phyloP scores from a whole-genome alignment of 2,113 vertebrate species.

The Zingel zingel region DNA sequence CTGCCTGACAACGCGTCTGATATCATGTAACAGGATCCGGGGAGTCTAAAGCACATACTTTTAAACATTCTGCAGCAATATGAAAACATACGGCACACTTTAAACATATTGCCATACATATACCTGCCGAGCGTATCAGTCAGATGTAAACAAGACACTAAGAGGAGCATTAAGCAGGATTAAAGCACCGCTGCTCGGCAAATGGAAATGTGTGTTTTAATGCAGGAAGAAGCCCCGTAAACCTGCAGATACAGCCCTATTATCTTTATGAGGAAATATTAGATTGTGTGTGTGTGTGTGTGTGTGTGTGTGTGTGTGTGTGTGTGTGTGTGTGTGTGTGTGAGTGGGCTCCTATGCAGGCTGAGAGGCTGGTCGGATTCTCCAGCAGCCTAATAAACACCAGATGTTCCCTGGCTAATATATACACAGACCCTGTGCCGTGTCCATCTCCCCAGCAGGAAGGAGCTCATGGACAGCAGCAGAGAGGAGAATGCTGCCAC shows the following conservation, averaged over 20 bases:
- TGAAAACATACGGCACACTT: constrained; percentile 56
- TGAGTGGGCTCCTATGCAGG: constrained; percentile 70
- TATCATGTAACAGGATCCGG: constrained; percentile 45
- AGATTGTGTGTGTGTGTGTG: constrained; percentile 57
- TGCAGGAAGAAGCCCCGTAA: constrained; percentile 43
- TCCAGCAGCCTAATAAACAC: constrained; percentile 84
- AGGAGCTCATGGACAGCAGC: constrained; percentile 60
- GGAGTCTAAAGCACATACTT: constrained; percentile 43
- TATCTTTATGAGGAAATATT: constrained; percentile 77
- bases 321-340: constrained; percentile 49
- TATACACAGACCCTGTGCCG: constrained; percentile 81
- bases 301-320: constrained; percentile 49
- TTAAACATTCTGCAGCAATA: constrained; percentile 57
- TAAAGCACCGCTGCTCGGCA: constrained; percentile 49
- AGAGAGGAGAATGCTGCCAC: constrained; percentile 10
- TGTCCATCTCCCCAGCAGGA: constrained; percentile 76
- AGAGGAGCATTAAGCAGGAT: constrained; percentile 59
- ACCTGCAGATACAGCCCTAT: constrained; percentile 52
- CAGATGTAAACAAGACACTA: constrained; percentile 54
- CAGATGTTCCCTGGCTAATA: constrained; percentile 85
- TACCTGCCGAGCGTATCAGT: constrained; percentile 52
- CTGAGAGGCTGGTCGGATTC: constrained; percentile 76
- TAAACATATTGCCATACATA: constrained; percentile 33
- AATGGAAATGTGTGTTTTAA: constrained; percentile 23
- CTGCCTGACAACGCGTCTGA: background rate